Evolutionary conservation across 2,113 vertebrate genomes (phyloP), one percentile per base, ranked within the genome.

Genomic region (Heptranchias perlo): DNA sequence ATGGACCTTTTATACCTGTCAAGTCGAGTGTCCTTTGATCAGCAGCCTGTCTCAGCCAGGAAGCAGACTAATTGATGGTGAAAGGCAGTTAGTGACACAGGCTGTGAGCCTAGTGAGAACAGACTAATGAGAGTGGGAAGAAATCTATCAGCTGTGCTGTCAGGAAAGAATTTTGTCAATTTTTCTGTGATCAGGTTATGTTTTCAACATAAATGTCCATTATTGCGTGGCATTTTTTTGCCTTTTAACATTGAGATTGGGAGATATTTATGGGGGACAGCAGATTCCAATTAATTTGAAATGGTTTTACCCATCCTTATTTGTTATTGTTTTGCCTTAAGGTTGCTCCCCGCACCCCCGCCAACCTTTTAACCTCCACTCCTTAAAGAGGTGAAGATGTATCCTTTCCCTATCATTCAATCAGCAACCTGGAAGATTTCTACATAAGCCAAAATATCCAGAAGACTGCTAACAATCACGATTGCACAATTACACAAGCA

Each of bases 31-130:
- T 58, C 25, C 87, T 91, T 91, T 91, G 87, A 91, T 91, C 87
- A 91, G 52, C 23, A 58, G 49, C 87, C 54, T 52, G 49, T 58
- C 54, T n/a, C 28, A 58, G 87, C 49, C 87, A 91, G 87, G 87
- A 91, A 91, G 87, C 28, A 91, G 52, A 58, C 87, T 91, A 91
- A 91, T 91, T 91, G 87, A 91, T 91, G 87, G 87, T 91, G 87
- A 91, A 58, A 91, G 87, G 25, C 87, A 91, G 52, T 28, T 91
- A 58, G 87, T 91, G 87, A 91, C 87, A 91, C 87, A 54, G 28
- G 87, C 87, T 1, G 87, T 54, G 31, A 91, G 49, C 87, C 87
- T 31, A 35, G 87, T 91, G 87, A 91, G 87, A 91, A 58, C 87
- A 91, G 87, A 58, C 87, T 91, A 91, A 91, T 91, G 87, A 91